Evolutionary conservation across 2,888 invertebrate species (phyloP).

Genomic region (Nudaria mundana): DNA sequence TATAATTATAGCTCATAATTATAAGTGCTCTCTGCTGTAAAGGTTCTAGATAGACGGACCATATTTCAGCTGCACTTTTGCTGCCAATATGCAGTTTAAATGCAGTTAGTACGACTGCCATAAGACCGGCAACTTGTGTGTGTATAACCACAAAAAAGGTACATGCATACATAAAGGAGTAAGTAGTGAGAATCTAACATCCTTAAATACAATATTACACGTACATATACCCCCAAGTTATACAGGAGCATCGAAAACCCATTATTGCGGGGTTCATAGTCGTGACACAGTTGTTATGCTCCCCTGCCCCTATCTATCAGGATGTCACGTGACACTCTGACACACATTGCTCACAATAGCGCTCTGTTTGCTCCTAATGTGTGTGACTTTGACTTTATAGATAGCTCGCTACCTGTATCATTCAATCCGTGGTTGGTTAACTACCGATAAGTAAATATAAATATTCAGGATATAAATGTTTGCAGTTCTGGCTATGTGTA

Average conservation of each 20-base stretch:
- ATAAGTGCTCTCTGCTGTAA: too few relatives aligned
- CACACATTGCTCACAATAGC: conserved; percentile 22
- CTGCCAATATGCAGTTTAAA: too few relatives aligned
- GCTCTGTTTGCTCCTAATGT: conserved; percentile 1
- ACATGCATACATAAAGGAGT: too few relatives aligned
- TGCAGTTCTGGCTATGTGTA: too few relatives aligned
- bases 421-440: conserved; percentile 23
- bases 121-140: too few relatives aligned
- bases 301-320: conserved; percentile 30
- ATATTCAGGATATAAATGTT: too few relatives aligned
- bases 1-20: too few relatives aligned
- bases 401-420: conserved; percentile 14
- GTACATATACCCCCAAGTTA: neutral
- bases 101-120: too few relatives aligned
- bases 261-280: conserved; percentile 23
- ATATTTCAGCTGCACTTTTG: too few relatives aligned
- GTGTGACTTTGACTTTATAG: conserved; percentile 16
- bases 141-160: too few relatives aligned
- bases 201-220: neutral
- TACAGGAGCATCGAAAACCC: conserved; percentile 17
- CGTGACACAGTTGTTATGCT: conserved; percentile 25
- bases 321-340: conserved; percentile 28
- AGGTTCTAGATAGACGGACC: too few relatives aligned
- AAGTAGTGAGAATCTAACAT: neutral
- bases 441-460: conserved; percentile 11